A percentile compares a stretch with the other conserved stretches of the same genome.
phyloP scores from a whole-genome alignment of 2,888 invertebrate species.

The Drosophila anceps region DNA sequence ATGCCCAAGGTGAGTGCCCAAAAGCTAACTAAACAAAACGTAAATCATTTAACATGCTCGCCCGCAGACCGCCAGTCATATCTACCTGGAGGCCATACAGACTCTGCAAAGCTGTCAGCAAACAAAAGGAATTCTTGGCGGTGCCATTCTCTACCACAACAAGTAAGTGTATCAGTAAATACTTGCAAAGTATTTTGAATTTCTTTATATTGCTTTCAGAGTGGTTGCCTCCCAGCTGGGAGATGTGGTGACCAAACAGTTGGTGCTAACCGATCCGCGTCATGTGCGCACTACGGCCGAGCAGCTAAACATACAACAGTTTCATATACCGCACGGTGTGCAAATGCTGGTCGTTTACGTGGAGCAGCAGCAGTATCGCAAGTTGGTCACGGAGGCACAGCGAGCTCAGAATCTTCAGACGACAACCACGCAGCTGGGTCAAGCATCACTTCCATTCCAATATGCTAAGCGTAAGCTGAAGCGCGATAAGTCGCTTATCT shows the following conservation, averaged over 20 bases:
- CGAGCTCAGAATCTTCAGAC: constrained; percentile 85
- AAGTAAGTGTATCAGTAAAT: constrained; percentile 87
- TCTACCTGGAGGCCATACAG: constrained; percentile 95
- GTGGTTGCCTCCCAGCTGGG: constrained; percentile 93
- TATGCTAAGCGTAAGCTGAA: constrained; percentile 88
- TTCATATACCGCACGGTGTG: constrained; percentile 92
- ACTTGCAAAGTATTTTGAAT: background rate
- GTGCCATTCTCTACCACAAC: constrained; percentile 94
- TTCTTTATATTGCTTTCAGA: constrained; percentile 84
- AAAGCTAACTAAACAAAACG: background rate
- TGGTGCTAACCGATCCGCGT: constrained; percentile 93
- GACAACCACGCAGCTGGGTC: constrained; percentile 73
- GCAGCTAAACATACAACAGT: constrained; percentile 87
- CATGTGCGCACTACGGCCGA: constrained; percentile 94
- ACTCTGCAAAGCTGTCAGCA: constrained; percentile 93
- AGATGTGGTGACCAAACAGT: constrained; percentile 90
- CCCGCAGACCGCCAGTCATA: constrained; percentile 92
- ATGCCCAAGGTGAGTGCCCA: constrained; percentile 90
- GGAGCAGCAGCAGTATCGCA: constrained; percentile 87
- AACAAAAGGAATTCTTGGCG: constrained; percentile 92
- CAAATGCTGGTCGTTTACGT: constrained; percentile 93
- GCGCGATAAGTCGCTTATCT: constrained; percentile 92
- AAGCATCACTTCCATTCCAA: constrained; percentile 78
- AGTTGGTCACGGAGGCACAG: constrained; percentile 86
- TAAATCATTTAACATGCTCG: background rate